Conservation (phyloP, 2,888 invertebrate genomes). For the Idaea dimidiata region DNA sequence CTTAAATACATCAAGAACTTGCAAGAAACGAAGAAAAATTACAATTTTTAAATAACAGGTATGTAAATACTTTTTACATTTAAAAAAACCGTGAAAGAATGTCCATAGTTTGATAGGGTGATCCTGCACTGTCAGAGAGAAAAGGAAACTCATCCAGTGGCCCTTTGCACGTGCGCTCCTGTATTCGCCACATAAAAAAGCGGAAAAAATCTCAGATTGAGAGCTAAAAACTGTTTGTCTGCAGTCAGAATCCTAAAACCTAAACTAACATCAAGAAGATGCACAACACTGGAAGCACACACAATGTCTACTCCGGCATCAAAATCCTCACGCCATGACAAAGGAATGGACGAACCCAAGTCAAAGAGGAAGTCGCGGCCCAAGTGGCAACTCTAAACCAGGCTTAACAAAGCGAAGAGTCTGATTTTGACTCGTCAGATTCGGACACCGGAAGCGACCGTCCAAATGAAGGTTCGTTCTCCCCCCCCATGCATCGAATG, state of each 20-base stretch:
- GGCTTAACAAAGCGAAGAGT: not conserved
- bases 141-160: not conserved
- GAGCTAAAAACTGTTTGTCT: not conserved
- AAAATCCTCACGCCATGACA: too few relatives aligned
- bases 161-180: constrained; percentile 6
- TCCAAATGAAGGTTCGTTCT: not conserved
- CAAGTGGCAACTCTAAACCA: not conserved
- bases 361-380: not conserved
- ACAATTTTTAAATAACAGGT: too few relatives aligned
- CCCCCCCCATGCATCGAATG: not conserved
- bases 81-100: too few relatives aligned
- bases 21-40: too few relatives aligned
- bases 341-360: not conserved
- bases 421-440: not conserved
- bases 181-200: constrained; percentile 2
- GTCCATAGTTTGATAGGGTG: not conserved
- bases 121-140: not conserved
- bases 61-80: too few relatives aligned
- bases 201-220: constrained; percentile 1
- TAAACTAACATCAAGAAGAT: not conserved
- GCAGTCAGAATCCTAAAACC: not conserved
- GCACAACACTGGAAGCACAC: not conserved
- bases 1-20: too few relatives aligned
- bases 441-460: not conserved
- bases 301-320: not conserved